Conservation (phyloP, 2,113 vertebrate genomes). For the Origma solitaria region DNA sequence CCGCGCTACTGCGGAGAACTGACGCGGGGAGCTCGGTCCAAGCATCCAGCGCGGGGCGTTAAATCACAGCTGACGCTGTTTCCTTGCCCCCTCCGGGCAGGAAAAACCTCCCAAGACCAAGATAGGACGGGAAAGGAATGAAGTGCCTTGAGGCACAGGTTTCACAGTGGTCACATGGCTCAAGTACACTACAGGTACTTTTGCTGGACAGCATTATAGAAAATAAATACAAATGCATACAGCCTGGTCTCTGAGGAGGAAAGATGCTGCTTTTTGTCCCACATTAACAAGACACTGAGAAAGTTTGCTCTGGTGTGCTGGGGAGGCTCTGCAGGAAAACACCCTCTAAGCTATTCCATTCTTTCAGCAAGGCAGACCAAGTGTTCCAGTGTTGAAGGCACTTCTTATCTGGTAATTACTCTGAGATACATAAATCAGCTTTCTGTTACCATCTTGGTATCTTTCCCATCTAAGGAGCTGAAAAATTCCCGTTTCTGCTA, state of each 20-base stretch:
- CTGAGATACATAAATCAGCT: background rate
- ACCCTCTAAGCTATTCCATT: background rate
- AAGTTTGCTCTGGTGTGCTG: no score
- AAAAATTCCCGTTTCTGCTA: background rate
- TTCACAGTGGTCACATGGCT: background rate
- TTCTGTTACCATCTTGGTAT: background rate
- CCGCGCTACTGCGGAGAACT: fast-evolving
- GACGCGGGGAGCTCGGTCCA: fast-evolving
- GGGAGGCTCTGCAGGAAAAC: background rate
- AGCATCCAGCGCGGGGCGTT: fast-evolving
- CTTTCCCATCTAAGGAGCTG: background rate
- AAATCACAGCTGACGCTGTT: background rate
- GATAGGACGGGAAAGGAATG: background rate
- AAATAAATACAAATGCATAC: no score
- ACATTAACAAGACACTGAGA: fast-evolving
- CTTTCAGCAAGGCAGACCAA: background rate
- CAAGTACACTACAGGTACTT: background rate
- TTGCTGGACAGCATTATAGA: background rate
- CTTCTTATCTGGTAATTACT: background rate
- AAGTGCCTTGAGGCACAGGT: background rate
- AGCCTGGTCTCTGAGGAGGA: background rate
- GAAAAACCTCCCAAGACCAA: no score
- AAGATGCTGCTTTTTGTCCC: background rate
- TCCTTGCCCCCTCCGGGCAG: background rate
- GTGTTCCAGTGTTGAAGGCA: fast-evolving